phyloP scores from a whole-genome alignment of 1,140 invertebrate genomes.

The Bursaphelenchus mucronatus region DNA sequence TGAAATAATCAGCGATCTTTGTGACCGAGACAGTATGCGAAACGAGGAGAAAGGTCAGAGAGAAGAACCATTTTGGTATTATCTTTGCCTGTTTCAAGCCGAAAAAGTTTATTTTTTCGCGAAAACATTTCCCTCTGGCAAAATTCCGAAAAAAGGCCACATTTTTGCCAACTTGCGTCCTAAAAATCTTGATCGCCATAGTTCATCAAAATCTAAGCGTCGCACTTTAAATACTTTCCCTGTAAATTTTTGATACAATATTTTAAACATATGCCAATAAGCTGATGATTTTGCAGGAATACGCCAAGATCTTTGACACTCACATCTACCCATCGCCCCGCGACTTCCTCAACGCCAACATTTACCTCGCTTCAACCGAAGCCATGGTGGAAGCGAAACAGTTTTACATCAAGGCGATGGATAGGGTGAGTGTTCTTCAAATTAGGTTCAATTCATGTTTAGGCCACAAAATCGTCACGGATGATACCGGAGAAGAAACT shows the following conservation, averaged over 20 bases:
- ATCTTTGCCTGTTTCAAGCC: too few species aligned
- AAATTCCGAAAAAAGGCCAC: too few species aligned
- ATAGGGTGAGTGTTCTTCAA: slow-evolving; percentile 31
- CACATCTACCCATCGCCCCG: slow-evolving; percentile 43
- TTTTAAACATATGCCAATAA: not conserved
- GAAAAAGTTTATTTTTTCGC: too few species aligned
- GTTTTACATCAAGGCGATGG: slow-evolving; percentile 39
- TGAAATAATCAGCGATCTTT: too few species aligned
- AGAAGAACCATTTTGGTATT: too few species aligned
- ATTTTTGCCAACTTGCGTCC: too few species aligned
- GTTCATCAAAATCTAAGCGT: too few species aligned
- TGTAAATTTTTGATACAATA: slow-evolving; percentile 10
- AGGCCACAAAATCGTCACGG: slow-evolving; percentile 40
- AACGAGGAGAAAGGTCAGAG: too few species aligned
- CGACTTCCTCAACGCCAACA: slow-evolving; percentile 53
- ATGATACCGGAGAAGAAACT: slow-evolving; percentile 61
- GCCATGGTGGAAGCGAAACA: slow-evolving; percentile 45
- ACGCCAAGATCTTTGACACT: slow-evolving; percentile 48
- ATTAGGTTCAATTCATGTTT: slow-evolving; percentile 10
- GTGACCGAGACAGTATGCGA: too few species aligned
- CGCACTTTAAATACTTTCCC: too few species aligned
- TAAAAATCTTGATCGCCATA: too few species aligned
- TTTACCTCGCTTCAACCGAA: slow-evolving; percentile 41
- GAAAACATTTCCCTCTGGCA: too few species aligned
- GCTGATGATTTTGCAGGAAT: slow-evolving; percentile 43